Evolutionary conservation across 2,797 vertebrate species (phyloP).

Genomic region (Sebastes itinus): DNA sequence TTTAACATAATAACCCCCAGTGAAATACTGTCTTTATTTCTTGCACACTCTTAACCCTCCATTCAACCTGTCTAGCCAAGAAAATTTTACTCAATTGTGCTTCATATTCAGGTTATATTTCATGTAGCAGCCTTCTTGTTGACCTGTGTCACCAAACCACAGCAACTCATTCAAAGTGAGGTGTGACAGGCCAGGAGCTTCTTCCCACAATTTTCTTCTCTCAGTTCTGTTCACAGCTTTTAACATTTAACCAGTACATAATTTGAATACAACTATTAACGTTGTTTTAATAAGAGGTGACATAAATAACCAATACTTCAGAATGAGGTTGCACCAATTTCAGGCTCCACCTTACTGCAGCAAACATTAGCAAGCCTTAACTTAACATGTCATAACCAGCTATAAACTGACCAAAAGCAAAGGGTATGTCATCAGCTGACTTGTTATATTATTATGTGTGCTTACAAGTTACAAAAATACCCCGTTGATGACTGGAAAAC

Average conservation of each 20-base stretch:
- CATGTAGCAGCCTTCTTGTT: neutral
- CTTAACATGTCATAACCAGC: neutral
- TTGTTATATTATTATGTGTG: neutral
- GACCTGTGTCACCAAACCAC: neutral
- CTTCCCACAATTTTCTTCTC: neutral
- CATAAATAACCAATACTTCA: neutral
- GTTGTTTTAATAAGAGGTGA: neutral
- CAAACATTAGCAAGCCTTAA: fast-evolving
- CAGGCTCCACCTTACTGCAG: too few relatives aligned
- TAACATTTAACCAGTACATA: neutral
- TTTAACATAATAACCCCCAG: neutral
- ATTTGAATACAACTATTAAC: neutral
- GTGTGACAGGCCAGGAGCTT: neutral
- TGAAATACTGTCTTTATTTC: neutral
- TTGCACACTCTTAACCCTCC: neutral
- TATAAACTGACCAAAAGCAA: neutral
- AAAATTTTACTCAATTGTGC: neutral
- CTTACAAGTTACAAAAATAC: neutral
- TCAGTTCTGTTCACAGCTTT: neutral
- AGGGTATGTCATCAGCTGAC: neutral
- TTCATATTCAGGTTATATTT: neutral
- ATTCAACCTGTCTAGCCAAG: neutral
- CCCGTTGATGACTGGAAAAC: neutral
- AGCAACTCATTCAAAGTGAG: neutral
- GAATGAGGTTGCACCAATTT: neutral